These are phyloP conservation scores for Volucella zonaria DNA, from an alignment of 2,888 invertebrate species.

Conservation along the genomic window DNA sequence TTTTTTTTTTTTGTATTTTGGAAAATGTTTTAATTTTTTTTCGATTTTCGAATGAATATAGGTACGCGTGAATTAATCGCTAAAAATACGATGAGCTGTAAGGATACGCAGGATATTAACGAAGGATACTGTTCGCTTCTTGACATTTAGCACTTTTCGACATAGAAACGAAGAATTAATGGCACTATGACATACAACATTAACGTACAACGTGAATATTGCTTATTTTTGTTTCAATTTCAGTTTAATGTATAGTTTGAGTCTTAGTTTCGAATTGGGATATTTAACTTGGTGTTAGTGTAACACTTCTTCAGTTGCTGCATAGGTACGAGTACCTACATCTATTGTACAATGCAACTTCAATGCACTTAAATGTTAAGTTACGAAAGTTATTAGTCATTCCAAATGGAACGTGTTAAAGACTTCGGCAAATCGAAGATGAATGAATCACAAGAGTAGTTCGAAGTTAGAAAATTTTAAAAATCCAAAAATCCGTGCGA, in stretches of 20 bases:
- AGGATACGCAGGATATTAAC: neutral
- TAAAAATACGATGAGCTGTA: neutral
- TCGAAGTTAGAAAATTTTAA: slow-evolving; percentile 46
- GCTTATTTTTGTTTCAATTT: too few relatives aligned
- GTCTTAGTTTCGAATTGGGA: too few relatives aligned
- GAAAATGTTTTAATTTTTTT: neutral
- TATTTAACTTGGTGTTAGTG: too few relatives aligned
- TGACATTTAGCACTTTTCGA: too few relatives aligned
- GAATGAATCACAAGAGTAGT: slow-evolving; percentile 63
- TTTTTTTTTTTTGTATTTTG: neutral
- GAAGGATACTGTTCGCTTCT: neutral
- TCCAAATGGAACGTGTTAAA: slow-evolving; percentile 47
- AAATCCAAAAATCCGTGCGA: slow-evolving; percentile 59
- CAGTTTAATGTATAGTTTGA: too few relatives aligned
- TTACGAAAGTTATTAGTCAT: slow-evolving; percentile 45
- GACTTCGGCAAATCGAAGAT: slow-evolving; percentile 20
- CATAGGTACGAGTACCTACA: neutral
- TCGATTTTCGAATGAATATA: neutral
- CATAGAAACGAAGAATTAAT: too few relatives aligned
- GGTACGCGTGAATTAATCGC: neutral
- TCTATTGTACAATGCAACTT: slow-evolving; percentile 1
- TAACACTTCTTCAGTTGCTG: too few relatives aligned
- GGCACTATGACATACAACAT: too few relatives aligned
- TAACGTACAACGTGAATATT: too few relatives aligned
- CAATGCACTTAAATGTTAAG: slow-evolving; percentile 62